These are phyloP conservation scores for Eubasilissa regina DNA, from an alignment of 1,140 invertebrate species.

Conservation along the genomic window DNA sequence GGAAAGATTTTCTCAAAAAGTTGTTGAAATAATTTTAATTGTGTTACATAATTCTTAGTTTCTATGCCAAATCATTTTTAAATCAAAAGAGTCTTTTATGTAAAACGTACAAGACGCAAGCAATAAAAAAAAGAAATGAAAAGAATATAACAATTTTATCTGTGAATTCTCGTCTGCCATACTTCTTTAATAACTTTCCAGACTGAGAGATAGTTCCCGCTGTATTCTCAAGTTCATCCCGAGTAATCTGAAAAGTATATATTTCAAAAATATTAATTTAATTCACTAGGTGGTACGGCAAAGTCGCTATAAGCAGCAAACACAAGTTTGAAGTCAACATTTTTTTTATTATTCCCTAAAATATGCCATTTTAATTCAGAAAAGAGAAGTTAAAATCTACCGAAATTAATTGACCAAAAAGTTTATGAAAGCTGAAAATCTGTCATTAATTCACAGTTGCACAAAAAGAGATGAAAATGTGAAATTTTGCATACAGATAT, in stretches of 20 bases:
- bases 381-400: too few relatives aligned
- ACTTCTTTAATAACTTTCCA: constrained; percentile 93
- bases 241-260: constrained; percentile 77
- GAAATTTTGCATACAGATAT: too few relatives aligned
- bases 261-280: constrained; percentile 31
- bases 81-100: constrained; percentile 88
- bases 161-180: constrained; percentile 93
- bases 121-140: constrained; percentile 93
- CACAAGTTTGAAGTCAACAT: too few relatives aligned
- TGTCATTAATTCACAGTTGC: too few relatives aligned
- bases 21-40: too few relatives aligned
- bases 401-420: too few relatives aligned
- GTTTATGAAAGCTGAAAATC: too few relatives aligned
- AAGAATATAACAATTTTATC: constrained; percentile 94
- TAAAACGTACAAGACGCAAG: constrained; percentile 92
- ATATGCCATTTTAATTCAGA: too few relatives aligned
- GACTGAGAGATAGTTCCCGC: constrained; percentile 90
- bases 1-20: not conserved
- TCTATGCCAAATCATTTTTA: not conserved
- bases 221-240: constrained; percentile 89
- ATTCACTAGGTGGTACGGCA: too few relatives aligned
- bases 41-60: not conserved
- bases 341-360: too few relatives aligned
- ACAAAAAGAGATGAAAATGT: too few relatives aligned
- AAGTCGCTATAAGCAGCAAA: too few relatives aligned